phyloP scores from a whole-genome alignment of 2,888 invertebrate genomes.

The Sisyra terminalis region DNA sequence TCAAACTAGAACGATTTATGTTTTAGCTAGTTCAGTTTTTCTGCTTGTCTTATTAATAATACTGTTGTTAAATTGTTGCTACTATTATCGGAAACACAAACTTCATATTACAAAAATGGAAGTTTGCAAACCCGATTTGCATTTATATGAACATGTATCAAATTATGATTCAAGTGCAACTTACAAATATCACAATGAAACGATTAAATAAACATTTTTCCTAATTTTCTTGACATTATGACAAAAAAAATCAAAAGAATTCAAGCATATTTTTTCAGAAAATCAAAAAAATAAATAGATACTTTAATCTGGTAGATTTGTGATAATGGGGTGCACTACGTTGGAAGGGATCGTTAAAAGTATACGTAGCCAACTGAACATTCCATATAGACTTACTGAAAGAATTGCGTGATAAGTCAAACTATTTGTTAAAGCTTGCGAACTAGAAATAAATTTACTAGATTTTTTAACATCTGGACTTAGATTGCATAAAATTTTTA shows the following conservation, averaged over 20 bases:
- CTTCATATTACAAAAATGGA: constrained; percentile 1
- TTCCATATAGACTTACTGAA: too few relatives aligned
- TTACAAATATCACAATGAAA: constrained; percentile 2
- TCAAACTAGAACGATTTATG: not conserved
- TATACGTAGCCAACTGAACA: too few relatives aligned
- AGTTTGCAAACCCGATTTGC: not conserved
- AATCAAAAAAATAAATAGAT: not conserved
- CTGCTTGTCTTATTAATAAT: not conserved
- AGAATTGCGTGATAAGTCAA: too few relatives aligned
- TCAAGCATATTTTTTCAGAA: not conserved
- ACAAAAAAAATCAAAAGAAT: not conserved
- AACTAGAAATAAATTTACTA: too few relatives aligned
- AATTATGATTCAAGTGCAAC: constrained; percentile 2
- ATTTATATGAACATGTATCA: not conserved
- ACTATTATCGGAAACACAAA: not conserved
- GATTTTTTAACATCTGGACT: too few relatives aligned
- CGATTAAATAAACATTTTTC: not conserved
- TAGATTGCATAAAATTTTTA: too few relatives aligned
- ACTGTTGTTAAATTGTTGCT: not conserved
- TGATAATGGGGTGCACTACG: too few relatives aligned
- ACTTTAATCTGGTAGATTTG: not conserved
- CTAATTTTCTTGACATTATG: not conserved
- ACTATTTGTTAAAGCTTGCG: too few relatives aligned
- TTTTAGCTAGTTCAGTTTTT: not conserved
- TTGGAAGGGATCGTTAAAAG: too few relatives aligned